Evolutionary conservation across 2,113 vertebrate genomes (phyloP).

Genomic region (Seriola dumerili): DNA sequence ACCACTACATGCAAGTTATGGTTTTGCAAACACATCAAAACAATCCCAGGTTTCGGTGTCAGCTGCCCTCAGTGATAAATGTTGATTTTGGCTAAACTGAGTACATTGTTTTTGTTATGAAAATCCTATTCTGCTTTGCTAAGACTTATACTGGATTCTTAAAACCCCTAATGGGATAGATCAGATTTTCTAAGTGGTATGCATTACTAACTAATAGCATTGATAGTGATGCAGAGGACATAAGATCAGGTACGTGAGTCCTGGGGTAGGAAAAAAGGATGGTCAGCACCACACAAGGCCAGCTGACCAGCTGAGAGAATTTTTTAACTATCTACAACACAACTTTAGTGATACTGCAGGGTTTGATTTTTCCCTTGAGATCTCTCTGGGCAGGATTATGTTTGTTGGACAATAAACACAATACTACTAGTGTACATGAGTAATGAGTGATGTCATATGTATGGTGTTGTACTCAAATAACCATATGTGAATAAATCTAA

Average conservation of each 20-base stretch:
- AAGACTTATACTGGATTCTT: conserved; percentile 21
- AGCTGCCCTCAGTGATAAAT: conserved; percentile 29
- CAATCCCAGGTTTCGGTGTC: conserved; percentile 21
- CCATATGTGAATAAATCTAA: background rate
- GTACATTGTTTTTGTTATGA: background rate
- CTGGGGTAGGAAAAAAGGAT: background rate
- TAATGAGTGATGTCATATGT: background rate
- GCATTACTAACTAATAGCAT: too few species aligned
- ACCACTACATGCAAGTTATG: background rate
- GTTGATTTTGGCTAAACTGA: conserved; percentile 36
- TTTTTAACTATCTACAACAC: background rate
- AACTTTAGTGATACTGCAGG: background rate
- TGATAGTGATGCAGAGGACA: conserved; percentile 7
- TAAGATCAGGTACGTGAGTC: background rate
- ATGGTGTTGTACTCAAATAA: conserved; percentile 1
- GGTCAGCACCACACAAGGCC: conserved; percentile 1
- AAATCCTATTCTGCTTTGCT: conserved; percentile 9
- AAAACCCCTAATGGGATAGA: conserved; percentile 13
- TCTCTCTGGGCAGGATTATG: background rate
- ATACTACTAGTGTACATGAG: background rate
- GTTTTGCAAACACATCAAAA: conserved; percentile 11
- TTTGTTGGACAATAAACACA: conserved; percentile 9
- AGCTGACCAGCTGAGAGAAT: background rate
- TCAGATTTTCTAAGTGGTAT: background rate
- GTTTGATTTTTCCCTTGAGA: background rate